Evolutionary conservation across 2,113 vertebrate genomes (phyloP), one percentile per base, ranked within the genome.

Genomic region (Stercorarius parasiticus): DNA sequence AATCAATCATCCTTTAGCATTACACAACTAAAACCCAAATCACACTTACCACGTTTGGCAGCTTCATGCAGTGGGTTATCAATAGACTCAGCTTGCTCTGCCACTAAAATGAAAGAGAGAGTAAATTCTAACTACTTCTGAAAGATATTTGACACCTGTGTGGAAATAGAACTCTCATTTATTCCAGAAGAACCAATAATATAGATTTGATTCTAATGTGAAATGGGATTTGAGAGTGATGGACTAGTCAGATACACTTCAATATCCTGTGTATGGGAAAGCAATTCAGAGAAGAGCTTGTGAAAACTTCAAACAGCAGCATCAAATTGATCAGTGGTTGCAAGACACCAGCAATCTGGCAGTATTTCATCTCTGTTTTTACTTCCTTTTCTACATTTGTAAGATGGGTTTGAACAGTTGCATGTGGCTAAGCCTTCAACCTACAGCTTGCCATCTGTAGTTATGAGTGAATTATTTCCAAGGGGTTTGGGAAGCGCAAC

Each of bases 61-160:
- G 99, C 99, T 98, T 99, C 99, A 34, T 99, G 99, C 97, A 99
- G 97, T 56, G 99, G 99, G 94, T 99, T 99, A 96, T 99, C 99
- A 79, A 99, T 99, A 42, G 99, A 99, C 92, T 99, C 99, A 19
- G 99, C 99, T 93, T 99, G 98, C 81, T 99, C 99, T 38, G 99
- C 99, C 98, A 99, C 99, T 99, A 97, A 84, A 98, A 97, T 18
- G 38, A 96, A 97, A 96, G 38, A 42, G 69, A 79, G n/a, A 67
- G 22, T 50, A 88, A 82, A 92, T 83, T 92, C 55, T 90, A 88
- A 87, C 40, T 82, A 78, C 22, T 80, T 95, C 34, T 87, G 79
- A 80, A 85, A 77, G 34, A 3, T 69, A 86, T 21, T 72, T 79
- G 20, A 67, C 26, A 87, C 4, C 38, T 59, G 7, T 21, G 14